Percentiles rank a stretch among this genome's conserved stretches.
These are phyloP conservation scores for Eunapius fragilis DNA, from an alignment of 37 sponge, comb jelly and placozoan species.

Conservation along the genomic window DNA sequence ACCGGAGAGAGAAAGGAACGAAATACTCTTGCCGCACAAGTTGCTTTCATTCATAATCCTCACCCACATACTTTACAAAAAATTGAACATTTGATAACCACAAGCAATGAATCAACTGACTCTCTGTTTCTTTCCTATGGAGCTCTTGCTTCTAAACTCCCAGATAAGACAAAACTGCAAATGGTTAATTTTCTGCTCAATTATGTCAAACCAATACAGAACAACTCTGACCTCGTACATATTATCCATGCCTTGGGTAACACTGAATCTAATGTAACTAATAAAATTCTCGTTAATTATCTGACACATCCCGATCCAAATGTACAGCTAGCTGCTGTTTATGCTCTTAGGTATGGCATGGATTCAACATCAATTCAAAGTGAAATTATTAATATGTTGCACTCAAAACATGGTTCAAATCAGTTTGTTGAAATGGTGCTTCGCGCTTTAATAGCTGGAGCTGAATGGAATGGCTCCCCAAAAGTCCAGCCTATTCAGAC, in stretches of 20 bases:
- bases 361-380: background rate
- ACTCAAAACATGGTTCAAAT: background rate
- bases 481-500: background rate
- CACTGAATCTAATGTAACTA: slow-evolving; percentile 33
- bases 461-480: background rate
- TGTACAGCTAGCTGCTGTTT: slow-evolving; percentile 38
- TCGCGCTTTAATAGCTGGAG: background rate
- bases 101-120: slow-evolving; percentile 1
- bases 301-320: slow-evolving; percentile 30
- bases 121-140: slow-evolving; percentile 39
- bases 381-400: background rate
- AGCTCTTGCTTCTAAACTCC: slow-evolving; percentile 11
- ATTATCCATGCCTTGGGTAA: slow-evolving; percentile 52
- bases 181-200: slow-evolving; percentile 21
- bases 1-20: slow-evolving; percentile 12
- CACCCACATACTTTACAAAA: slow-evolving; percentile 5
- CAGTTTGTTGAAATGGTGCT: background rate
- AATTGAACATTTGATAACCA: slow-evolving; percentile 15
- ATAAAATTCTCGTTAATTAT: slow-evolving; percentile 16
- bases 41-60: slow-evolving; percentile 14
- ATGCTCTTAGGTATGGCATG: slow-evolving; percentile 15
- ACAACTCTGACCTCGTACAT: slow-evolving; percentile 23
- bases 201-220: slow-evolving; percentile 2
- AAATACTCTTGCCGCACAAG: slow-evolving; percentile 4
- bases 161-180: background rate